These are phyloP conservation scores for Conopomorpha cramerella DNA, from an alignment of 1,140 invertebrate species.

Conservation along the genomic window DNA sequence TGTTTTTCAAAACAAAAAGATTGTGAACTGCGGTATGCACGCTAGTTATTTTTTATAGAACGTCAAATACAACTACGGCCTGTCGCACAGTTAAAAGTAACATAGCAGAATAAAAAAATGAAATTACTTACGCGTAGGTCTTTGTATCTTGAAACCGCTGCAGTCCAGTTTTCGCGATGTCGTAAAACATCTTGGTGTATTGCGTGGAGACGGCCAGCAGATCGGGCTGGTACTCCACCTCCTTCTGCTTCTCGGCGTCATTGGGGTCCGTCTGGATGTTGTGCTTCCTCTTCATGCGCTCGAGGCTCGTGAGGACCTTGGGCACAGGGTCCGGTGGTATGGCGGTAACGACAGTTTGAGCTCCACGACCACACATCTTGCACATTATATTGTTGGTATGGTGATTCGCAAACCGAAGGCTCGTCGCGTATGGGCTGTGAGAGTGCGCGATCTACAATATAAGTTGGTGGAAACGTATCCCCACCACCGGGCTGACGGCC, in stretches of 20 bases:
- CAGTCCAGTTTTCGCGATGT: constrained; percentile 26
- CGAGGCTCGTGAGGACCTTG: constrained; percentile 21
- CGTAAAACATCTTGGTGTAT: constrained; percentile 34
- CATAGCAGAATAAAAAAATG: constrained; percentile 9
- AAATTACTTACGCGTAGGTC: constrained; percentile 38
- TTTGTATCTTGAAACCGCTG: constrained; percentile 36
- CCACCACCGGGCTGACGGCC: constrained; percentile 16
- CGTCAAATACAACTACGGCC: no score
- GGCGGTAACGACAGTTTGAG: constrained; percentile 10
- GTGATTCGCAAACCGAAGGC: no score
- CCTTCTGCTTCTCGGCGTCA: constrained; percentile 29
- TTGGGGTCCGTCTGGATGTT: constrained; percentile 36
- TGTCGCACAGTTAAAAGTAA: no score
- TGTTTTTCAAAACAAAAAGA: no score
- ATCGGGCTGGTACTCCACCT: constrained; percentile 48
- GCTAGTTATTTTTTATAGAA: no score
- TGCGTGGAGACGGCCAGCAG: constrained; percentile 44
- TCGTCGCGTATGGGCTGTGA: constrained; percentile 5
- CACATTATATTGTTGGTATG: constrained; percentile 41
- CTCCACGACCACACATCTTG: constrained; percentile 42
- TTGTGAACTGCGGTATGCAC: no score
- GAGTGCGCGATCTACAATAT: constrained; percentile 23
- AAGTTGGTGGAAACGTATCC: constrained; percentile 29
- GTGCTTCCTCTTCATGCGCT: constrained; percentile 41
- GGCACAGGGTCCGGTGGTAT: constrained; percentile 10